Conservation (phyloP, 2,113 vertebrate genomes). For the Misgurnus anguillicaudatus region DNA sequence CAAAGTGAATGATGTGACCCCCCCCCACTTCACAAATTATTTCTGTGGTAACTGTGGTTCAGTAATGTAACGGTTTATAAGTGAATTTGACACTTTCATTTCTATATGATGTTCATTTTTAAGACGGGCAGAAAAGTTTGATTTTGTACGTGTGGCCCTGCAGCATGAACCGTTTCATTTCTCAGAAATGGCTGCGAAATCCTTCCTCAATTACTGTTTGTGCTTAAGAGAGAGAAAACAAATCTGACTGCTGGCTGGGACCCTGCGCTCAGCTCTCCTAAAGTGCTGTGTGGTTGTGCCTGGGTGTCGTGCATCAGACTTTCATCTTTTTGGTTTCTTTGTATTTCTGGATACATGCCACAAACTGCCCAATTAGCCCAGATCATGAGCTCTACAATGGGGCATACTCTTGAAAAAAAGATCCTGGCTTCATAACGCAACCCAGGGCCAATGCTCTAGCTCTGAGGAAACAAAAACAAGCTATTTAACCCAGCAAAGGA, state of each 20-base stretch:
- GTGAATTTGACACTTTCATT: not conserved
- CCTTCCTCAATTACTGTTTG: conserved; percentile 52
- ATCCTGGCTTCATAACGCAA: conserved; percentile 31
- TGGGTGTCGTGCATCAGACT: conserved; percentile 24
- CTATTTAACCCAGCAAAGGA: conserved; percentile 18
- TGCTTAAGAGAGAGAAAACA: conserved; percentile 55
- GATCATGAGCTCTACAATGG: conserved; percentile 36
- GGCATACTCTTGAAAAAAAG: conserved; percentile 40
- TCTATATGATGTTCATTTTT: conserved; percentile 28
- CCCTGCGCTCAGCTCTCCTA: conserved; percentile 44
- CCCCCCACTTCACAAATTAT: no score
- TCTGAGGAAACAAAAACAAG: conserved; percentile 49
- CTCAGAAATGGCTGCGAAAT: conserved; percentile 45
- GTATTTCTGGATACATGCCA: conserved; percentile 52
- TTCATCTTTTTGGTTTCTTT: conserved; percentile 35
- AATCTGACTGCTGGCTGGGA: conserved; percentile 48
- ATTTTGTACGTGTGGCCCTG: conserved; percentile 33
- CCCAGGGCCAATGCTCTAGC: conserved; percentile 40
- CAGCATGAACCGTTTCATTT: conserved; percentile 21
- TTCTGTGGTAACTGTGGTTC: not conserved
- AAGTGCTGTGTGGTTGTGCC: conserved; percentile 39
- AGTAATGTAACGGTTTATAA: not conserved
- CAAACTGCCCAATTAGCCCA: conserved; percentile 53
- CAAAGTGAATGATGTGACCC: no score
- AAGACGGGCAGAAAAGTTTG: no score